These are phyloP conservation scores for Gallinago solitaria DNA, from an alignment of 2,797 vertebrate genomes.

Conservation along the genomic window DNA sequence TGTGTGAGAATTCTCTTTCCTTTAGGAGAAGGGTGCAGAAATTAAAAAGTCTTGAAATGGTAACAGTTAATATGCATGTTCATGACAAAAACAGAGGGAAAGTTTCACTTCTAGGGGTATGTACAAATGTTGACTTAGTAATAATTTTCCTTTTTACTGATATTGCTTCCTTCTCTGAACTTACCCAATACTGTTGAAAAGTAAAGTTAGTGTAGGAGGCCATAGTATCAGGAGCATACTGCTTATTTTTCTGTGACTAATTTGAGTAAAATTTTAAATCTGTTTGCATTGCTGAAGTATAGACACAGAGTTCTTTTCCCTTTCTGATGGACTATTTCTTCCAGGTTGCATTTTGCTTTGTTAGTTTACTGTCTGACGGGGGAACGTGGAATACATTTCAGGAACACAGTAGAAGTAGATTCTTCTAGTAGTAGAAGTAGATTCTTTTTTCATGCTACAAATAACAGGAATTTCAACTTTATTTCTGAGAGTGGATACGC, in stretches of 20 bases:
- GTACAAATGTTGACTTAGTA: background rate
- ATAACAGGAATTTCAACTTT: background rate
- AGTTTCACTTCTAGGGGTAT: background rate
- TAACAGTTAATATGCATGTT: background rate
- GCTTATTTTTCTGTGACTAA: background rate
- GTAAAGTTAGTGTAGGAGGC: background rate
- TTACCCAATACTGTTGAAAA: background rate
- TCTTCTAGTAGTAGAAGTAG: background rate
- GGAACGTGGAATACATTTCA: background rate
- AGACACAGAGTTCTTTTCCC: background rate
- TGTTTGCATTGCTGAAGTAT: background rate
- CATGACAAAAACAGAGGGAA: background rate
- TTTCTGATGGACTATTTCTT: background rate
- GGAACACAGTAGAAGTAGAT: background rate
- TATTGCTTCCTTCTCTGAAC: background rate
- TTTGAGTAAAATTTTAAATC: background rate
- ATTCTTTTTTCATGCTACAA: background rate
- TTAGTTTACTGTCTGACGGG: background rate
- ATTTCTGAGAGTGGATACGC: background rate
- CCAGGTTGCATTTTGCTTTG: background rate
- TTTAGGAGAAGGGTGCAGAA: background rate
- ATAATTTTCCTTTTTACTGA: background rate
- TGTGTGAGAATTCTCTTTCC: background rate
- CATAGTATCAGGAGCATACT: rapidly evolving
- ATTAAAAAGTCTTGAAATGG: background rate